Evolutionary conservation across 92 coral and sea anemone genomes (phyloP), one percentile per base, ranked within the genome.

Genomic region (Palythoa grandis): DNA sequence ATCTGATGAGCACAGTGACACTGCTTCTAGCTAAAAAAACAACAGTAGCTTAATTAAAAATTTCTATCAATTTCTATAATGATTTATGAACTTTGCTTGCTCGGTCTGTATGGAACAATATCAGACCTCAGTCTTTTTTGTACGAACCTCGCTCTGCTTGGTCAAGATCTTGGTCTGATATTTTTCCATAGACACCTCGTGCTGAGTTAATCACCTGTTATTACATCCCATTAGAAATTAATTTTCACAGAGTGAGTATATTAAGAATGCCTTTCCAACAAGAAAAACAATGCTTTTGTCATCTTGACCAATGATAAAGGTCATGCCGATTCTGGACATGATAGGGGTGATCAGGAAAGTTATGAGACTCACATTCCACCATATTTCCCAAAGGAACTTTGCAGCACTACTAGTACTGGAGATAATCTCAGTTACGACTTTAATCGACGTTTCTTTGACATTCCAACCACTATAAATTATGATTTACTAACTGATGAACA

Each of bases 391-490:
- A 72, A 72, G 56, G 76, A 72, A 17, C 56, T 72, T 72, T 37
- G 76, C 53, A 72, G 76, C 53, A 53, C 2, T 1, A 29, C 35
- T 29, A 53, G 17, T 1, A 29, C 35, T 29, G 35, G 35, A 29
- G 1, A 29, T 29, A 29, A 29, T 29, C 35, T 29, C 35, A 72
- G 76, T 3, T 72, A 72, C 56, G 76, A 72, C 53, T 72, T 72
- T 39, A 72, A 39, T 72, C 76, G 52, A 53, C 53, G 53, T 73
- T 47, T 73, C 56, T 73, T 73, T 43, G 58, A 73, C 25, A 73
- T 73, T 43, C 77, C 77, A 40, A 73, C 77, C 77, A 73, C 77
- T 22, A 73, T 73, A 15, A 15, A 72, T 25, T 70, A 71, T 16
- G 53, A 73, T 40, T 19, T 73, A 17, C 56, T 73, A 73, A 73